These are phyloP conservation scores for Scolopax bukidnonensis DNA, from an alignment of 2,797 vertebrate species.

Conservation along the genomic window DNA sequence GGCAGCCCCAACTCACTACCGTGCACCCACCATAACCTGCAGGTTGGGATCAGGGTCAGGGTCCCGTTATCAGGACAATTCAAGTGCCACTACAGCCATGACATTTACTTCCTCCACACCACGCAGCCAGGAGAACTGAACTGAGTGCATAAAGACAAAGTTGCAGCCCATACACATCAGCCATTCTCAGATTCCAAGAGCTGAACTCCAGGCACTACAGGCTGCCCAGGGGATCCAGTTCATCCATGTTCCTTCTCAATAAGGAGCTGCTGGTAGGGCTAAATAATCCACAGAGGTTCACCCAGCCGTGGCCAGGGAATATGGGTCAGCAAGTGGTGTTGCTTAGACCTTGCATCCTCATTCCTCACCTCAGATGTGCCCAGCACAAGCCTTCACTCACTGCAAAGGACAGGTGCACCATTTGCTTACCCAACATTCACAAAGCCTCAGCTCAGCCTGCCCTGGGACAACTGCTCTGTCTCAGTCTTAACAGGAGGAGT, in stretches of 20 bases:
- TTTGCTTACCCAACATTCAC: neutral
- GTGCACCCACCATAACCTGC: neutral
- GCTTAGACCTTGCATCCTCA: neutral
- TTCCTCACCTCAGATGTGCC: neutral
- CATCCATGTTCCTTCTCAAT: neutral
- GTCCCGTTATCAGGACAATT: fast-evolving
- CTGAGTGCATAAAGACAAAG: neutral
- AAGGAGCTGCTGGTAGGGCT: neutral
- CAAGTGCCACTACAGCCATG: neutral
- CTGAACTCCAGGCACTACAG: neutral
- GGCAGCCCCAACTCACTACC: neutral
- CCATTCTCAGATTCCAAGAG: neutral
- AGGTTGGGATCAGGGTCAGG: neutral
- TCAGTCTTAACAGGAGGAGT: neutral
- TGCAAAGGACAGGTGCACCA: neutral
- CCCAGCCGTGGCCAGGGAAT: neutral
- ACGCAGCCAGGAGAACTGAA: neutral
- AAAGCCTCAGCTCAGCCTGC: neutral
- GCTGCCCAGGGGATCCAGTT: neutral
- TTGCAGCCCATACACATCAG: neutral
- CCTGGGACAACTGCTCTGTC: neutral
- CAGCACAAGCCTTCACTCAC: neutral
- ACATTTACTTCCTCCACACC: neutral
- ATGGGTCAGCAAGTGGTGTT: neutral
- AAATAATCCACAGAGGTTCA: neutral